phyloP scores from a whole-genome alignment of 2,888 invertebrate species.

The Agriopis aurantiaria region DNA sequence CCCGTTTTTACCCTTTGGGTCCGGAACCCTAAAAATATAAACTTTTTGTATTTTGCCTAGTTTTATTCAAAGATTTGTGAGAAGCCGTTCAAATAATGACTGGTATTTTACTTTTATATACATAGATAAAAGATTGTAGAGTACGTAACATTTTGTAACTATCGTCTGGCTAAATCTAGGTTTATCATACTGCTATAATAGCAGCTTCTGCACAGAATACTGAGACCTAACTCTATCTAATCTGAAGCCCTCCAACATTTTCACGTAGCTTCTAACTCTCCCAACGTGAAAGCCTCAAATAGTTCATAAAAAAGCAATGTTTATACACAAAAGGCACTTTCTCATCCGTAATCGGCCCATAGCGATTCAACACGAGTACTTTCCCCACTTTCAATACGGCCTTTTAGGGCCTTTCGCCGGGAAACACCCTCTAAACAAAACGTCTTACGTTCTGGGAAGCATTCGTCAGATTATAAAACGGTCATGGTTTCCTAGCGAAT shows the following conservation, averaged over 20 bases:
- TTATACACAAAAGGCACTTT: constrained; percentile 53
- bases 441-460: constrained; percentile 39
- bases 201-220: neutral
- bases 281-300: constrained; percentile 37
- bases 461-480: constrained; percentile 48
- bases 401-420: constrained; percentile 44
- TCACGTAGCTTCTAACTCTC: constrained; percentile 1
- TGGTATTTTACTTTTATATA: too few relatives aligned
- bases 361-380: constrained; percentile 52
- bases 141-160: too few relatives aligned
- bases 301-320: constrained; percentile 42
- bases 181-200: neutral
- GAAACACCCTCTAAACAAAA: constrained; percentile 47
- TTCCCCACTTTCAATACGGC: constrained; percentile 54
- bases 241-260: neutral
- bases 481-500: constrained; percentile 40
- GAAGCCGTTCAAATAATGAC: too few relatives aligned
- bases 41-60: too few relatives aligned
- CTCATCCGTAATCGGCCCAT: constrained; percentile 59
- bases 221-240: neutral
- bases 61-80: too few relatives aligned
- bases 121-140: too few relatives aligned
- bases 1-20: too few relatives aligned
- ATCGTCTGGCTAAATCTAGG: too few relatives aligned
- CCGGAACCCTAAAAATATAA: too few relatives aligned